Evolutionary conservation across 2,113 vertebrate species (phyloP), one percentile per base, ranked within the genome.

Genomic region (Charadrius vociferus): DNA sequence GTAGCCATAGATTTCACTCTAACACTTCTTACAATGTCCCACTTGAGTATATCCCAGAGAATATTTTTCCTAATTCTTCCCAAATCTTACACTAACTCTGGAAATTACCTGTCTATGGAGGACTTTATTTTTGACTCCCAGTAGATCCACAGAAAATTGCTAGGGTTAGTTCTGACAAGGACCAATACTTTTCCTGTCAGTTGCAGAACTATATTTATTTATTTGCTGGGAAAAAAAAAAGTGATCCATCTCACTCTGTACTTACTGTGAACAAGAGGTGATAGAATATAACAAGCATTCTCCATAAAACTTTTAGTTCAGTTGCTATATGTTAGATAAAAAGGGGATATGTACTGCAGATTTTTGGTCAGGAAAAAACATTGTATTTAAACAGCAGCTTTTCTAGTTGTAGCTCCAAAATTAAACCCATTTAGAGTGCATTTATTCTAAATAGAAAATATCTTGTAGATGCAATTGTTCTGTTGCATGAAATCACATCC

Each of bases 401-500:
- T 97, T 97, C 78, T 89, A 85, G 75, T 79, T 72, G 50, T 45
- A 81, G 52, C 84, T 98, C 52, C 59, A 96, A 97, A 98, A 93
- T 95, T 93, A 97, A 97, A 86, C 34, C 65, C 47, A 90, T 97
- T 98, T 96, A 90, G 91, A 91, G 41, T 58, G 7, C 67, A 77
- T 68, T 96, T 94, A 88, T 56, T 81, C 88, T 91, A 96, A 97
- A 92, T 53, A 77, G 86, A 95, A 97, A 95, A 89, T 56, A 17
- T 87, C 74, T 83, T 66, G 36, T 66, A 70, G 81, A 83, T 85
- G 32, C 78, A 83, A 59, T 92, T 96, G 63, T 96, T 97, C 93
- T 81, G 56, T 82, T 91, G 65, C 72, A 96, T 93, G 72, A 98
- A 97, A 92, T 94, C 91, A 94, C 94, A 96, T 93, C 91, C 84